Evolutionary conservation across 1,140 invertebrate genomes (phyloP).

Genomic region (Leptinotarsa lineolata): DNA sequence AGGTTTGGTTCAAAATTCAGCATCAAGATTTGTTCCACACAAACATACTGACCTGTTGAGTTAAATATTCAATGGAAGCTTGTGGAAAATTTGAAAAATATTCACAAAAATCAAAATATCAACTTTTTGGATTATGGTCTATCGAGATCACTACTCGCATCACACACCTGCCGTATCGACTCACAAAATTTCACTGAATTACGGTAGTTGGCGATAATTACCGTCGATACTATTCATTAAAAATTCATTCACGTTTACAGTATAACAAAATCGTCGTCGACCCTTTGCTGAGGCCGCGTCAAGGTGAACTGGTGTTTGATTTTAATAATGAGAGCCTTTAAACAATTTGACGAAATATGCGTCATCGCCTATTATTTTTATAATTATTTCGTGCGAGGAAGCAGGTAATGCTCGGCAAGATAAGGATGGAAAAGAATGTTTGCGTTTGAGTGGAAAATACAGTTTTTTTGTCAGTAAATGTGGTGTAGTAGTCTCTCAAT

Average conservation of each 20-base stretch:
- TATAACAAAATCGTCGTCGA: not conserved
- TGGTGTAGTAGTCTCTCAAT: no score
- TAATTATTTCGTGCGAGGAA: not conserved
- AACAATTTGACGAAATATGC: slow-evolving; percentile 13
- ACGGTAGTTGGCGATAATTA: not conserved
- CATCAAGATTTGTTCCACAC: no score
- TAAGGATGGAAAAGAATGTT: no score
- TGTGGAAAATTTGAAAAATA: no score
- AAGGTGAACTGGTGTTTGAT: slow-evolving; percentile 17
- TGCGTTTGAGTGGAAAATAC: no score
- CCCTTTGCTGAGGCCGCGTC: not conserved
- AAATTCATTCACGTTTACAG: not conserved
- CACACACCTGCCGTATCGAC: not conserved
- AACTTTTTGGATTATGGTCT: not conserved
- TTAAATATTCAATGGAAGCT: no score
- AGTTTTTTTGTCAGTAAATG: no score
- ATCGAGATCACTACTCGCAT: not conserved
- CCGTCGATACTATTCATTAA: not conserved
- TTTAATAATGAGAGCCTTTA: not conserved
- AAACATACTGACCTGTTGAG: no score
- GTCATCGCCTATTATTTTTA: slow-evolving; percentile 10
- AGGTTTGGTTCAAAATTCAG: no score
- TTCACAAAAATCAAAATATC: no score
- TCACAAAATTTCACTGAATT: not conserved
- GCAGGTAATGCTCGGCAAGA: no score